Evolutionary conservation across 92 coral and sea anemone species (phyloP), one percentile per base, ranked within the genome.

Genomic region (Heliopora coerulea): DNA sequence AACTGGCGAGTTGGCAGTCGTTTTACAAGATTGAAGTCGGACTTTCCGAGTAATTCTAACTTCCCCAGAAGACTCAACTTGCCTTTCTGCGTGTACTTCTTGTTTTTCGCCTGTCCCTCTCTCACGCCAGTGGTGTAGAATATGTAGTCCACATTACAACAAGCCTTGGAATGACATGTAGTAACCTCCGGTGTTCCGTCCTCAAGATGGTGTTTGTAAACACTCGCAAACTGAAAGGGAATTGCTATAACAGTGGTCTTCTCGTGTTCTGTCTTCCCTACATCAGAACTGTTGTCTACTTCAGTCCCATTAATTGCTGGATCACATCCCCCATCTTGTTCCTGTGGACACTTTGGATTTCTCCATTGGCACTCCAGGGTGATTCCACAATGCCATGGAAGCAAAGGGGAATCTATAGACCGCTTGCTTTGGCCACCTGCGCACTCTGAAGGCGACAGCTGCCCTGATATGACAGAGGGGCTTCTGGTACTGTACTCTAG

Each of bases 121-220:
- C 49, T 59, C 15, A 21, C 20, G 13, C 91, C 91, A 68, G 74
- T 63, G 21, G 96, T 86, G 25, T 73, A 81, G 73, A 88, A 90
- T 26, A 95, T 83, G 48, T 83, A 95, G 49, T 95, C 99, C 19
- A 95, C 99, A 25, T 91, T 90, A 41, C 89, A 85, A 64, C 99
- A 81, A 28, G 84, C 83, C 48, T 59, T 56, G 5, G 84, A 89
- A 75, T 95, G 99, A 59, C 75, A 95, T 20, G 99, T 95, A 1
- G 97, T 90, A 20, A 90, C 96, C 27, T 86, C 97, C n/a, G 82
- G 84, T 17, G 60, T 54, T 1, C 90, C 62, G 44, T 58, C 66
- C 7, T 50, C 79, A 21, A 83, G 46, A 29, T 49, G 58, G 78
- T 90, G 97, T 26, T 83, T 81, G 82, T 95, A 90, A 3, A 83